Evolutionary conservation across 2,113 vertebrate species (phyloP).

Genomic region (Manacus vitellinus): DNA sequence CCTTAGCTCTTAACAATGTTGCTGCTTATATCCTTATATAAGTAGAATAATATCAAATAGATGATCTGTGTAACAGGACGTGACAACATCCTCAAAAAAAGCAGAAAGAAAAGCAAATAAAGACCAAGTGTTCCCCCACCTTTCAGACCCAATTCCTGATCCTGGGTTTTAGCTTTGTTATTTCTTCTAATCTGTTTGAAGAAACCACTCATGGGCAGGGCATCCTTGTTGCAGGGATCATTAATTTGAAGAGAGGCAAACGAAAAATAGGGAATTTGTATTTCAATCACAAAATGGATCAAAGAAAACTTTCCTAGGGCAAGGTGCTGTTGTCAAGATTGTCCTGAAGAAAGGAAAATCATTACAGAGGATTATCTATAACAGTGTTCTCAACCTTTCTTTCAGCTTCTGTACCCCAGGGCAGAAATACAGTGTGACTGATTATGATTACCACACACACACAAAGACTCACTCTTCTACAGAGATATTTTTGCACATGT

Average conservation of each 20-base stretch:
- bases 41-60: background rate
- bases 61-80: background rate
- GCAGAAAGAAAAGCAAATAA: slow-evolving; percentile 28
- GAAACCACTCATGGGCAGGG: slow-evolving; percentile 3
- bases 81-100: background rate
- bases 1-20: background rate
- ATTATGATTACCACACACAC: slow-evolving; percentile 29
- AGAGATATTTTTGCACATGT: background rate
- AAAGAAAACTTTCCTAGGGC: slow-evolving; percentile 49
- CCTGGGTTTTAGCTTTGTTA: background rate
- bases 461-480: background rate
- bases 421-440: slow-evolving; percentile 43
- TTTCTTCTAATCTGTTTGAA: slow-evolving; percentile 40
- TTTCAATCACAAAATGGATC: slow-evolving; percentile 54
- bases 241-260: slow-evolving; percentile 18
- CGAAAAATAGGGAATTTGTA: slow-evolving; percentile 25
- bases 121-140: background rate
- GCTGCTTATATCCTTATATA: background rate
- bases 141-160: background rate
- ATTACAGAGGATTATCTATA: slow-evolving; percentile 64
- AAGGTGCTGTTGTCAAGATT: slow-evolving; percentile 53
- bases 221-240: slow-evolving; percentile 11
- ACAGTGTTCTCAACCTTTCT: slow-evolving; percentile 29
- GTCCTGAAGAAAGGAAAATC: slow-evolving; percentile 60
- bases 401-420: slow-evolving; percentile 26